Base-by-base conservation (phyloP, 2,113 vertebrate species). In the Nothoprocta pentlandii region DNA sequence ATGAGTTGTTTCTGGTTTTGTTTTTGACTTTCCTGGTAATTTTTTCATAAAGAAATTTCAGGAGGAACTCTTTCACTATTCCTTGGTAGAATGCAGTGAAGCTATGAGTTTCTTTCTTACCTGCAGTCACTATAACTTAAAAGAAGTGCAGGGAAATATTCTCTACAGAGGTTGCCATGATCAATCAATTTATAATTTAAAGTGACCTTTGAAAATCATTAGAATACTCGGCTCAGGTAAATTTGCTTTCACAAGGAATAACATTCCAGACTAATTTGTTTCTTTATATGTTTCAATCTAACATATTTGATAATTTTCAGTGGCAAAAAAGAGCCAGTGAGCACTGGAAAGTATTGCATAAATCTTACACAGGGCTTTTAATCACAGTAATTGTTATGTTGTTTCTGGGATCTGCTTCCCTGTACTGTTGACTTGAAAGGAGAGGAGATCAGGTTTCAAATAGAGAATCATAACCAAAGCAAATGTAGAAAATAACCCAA, bases 381-480 rank as follows among this genome's bases (percentile, higher is more conserved):
- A 41, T 91, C 46, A 67, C 28, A 78, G 3, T 81, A 91, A 89
- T 92, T 78, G 59, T 64, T 67, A 19, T 15, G 15, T 91, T 42
- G 26, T 89, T 94, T 90, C 69, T 92, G 94, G 69, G 41, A 77
- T 79, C 79, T 95, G 49, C 73, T 89, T 83, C 61, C 76, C 34
- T 59, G 74, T 32, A 51, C 56, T 67, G 5, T 42, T 89, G 36
- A 80, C 78, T 73, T 88, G 67, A 92, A 12, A 39, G 51, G 8
- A 47, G 44, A 30, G 39, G 47, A 70, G 67, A 46, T 59, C 51
- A 76, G 68, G 5, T 93, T 96, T 91, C 32, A 75, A 85, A 70
- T 22, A 92, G 69, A 34, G 78, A 88, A 56, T 23, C 42, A 28
- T 80, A 87, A 87, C 41, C 7, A 91, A 89, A 26, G 73, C 30